Evolutionary conservation across 2,888 invertebrate genomes (phyloP).

Genomic region (Callimorpha dominula): DNA sequence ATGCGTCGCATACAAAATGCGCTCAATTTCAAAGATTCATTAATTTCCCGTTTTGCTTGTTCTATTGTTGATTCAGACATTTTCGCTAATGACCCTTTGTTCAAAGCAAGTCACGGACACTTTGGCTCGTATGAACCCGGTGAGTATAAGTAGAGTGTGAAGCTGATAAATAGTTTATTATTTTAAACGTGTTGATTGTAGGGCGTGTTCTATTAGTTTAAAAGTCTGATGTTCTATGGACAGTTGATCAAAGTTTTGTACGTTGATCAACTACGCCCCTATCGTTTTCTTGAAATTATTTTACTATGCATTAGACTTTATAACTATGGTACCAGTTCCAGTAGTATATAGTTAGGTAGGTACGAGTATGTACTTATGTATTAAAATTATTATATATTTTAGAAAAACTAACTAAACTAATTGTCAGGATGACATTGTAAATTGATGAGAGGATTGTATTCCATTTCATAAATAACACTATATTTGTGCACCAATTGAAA

Average conservation of each 20-base stretch:
- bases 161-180: conserved; percentile 55
- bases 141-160: conserved; percentile 54
- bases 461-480: no score
- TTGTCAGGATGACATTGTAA: no score
- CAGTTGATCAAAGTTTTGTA: conserved; percentile 43
- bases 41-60: conserved; percentile 73
- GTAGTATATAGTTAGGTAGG: background rate
- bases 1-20: conserved; percentile 74
- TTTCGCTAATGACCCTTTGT: conserved; percentile 54
- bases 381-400: no score
- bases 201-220: conserved; percentile 52
- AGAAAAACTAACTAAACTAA: no score
- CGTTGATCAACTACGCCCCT: conserved; percentile 26
- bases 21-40: conserved; percentile 68
- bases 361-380: background rate
- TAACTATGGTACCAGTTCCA: background rate
- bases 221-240: conserved; percentile 45
- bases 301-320: conserved; percentile 17
- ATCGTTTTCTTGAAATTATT: conserved; percentile 31
- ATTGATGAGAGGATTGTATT: no score
- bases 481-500: no score
- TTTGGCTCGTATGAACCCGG: conserved; percentile 48
- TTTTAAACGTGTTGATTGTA: conserved; percentile 47
- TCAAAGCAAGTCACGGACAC: conserved; percentile 44
- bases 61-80: conserved; percentile 63